Base-by-base conservation (phyloP, 2,888 invertebrate genomes). In the Chelonus formosanus region DNA sequence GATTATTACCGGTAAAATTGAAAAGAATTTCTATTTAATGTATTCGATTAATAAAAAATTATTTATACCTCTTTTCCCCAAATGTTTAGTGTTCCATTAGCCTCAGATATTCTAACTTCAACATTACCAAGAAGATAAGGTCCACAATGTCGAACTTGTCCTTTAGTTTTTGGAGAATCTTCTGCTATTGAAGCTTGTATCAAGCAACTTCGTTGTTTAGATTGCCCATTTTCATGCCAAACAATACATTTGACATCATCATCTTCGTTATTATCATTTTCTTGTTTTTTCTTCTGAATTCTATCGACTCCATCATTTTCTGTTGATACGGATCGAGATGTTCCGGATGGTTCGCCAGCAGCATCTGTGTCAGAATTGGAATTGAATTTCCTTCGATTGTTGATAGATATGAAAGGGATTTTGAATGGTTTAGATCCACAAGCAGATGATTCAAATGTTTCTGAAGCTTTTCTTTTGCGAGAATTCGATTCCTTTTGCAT, bases 61-160 rank as follows among this genome's bases (percentile, higher is more conserved):
- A 47, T 40, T 10, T 48, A 55, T 64, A 80, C 78, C 74, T 83
- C 82, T 74, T 82, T 83, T 7, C 84, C 84, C 83, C 83, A 84
- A 65, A 84, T 80, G 54, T 81, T 83, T 34, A 84, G 80, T 1
- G 81, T 84, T 8, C 84, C 84, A 63, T 84, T 82, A 47, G 79
- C 72, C 67, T 84, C 83, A 2, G 81, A 77, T 82, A 84, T 83
- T 68, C 80, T 76, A 47, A 84, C 78, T 71, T 82, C 83, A 8
- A 84, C 71, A 63, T 84, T 84, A 7, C 83, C 82, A 4, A 84
- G 73, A 35, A 80, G 73, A 65, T 80, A 84, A 3, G 84, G 84
- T 36, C 84, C 84, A 59, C 84, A 84, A 67, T 83, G 79, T n/a
- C 79, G 74, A n/a, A 73, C 72, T 4, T 70, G 69, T 52, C 74